phyloP scores from a whole-genome alignment of 2,888 invertebrate species.

The Xanthia togata region DNA sequence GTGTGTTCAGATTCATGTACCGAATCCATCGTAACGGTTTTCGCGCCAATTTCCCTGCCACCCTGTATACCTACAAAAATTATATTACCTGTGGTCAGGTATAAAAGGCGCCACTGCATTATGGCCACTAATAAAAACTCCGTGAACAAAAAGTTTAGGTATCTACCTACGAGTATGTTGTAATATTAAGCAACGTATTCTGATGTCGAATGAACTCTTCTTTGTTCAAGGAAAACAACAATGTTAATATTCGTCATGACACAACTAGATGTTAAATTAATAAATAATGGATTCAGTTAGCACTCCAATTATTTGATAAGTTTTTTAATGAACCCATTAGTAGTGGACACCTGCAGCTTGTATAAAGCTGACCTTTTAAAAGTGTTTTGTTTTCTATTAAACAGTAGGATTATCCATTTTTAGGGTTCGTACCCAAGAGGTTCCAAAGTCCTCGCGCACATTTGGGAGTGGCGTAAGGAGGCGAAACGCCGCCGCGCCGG shows the following conservation, averaged over 20 bases:
- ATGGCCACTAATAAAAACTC: conserved; percentile 2
- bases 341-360: background rate
- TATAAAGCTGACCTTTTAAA: background rate
- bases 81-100: conserved; percentile 38
- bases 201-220: conserved; percentile 20
- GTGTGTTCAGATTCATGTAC: too few species aligned
- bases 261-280: background rate
- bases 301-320: background rate
- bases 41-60: too few species aligned
- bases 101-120: background rate
- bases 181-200: conserved; percentile 8
- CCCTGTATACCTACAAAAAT: too few species aligned
- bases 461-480: too few species aligned
- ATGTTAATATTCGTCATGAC: background rate
- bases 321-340: background rate
- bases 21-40: too few species aligned
- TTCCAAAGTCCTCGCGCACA: too few species aligned
- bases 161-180: background rate
- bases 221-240: conserved; percentile 23
- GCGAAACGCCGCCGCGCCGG: too few species aligned
- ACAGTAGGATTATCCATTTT: background rate
- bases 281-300: background rate
- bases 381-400: background rate
- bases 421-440: too few species aligned
- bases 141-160: conserved; percentile 5